Conservation (phyloP, 2,888 invertebrate species). For the Volucella inanis region DNA sequence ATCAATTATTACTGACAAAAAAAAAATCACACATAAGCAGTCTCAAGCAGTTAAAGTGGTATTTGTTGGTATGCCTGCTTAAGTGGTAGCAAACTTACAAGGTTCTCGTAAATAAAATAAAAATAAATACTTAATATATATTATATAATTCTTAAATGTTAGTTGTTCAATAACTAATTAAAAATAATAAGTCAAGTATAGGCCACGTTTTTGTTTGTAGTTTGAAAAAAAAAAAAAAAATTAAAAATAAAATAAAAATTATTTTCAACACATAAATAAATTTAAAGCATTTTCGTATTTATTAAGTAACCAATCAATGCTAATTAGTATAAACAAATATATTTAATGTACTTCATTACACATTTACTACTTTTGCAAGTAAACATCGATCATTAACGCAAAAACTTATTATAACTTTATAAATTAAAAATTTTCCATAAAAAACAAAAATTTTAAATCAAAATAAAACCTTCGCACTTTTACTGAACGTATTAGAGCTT, state of each 20-base stretch:
- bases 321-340: constrained; percentile 67
- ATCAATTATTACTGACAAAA: constrained; percentile 5
- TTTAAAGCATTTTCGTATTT: constrained; percentile 56
- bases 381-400: constrained; percentile 74
- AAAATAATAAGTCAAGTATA: constrained; percentile 24
- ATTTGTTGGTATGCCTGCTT: not conserved
- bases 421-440: constrained; percentile 77
- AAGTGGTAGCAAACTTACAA: not conserved
- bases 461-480: constrained; percentile 71
- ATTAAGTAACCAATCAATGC: constrained; percentile 59
- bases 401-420: constrained; percentile 70
- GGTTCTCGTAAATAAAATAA: not conserved
- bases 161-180: not conserved
- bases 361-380: constrained; percentile 73
- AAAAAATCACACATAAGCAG: not conserved
- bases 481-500: constrained; percentile 82
- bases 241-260: not conserved
- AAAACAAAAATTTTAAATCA: constrained; percentile 71
- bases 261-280: constrained; percentile 10
- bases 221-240: constrained; percentile 1
- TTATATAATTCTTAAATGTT: not conserved
- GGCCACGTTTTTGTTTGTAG: constrained; percentile 10
- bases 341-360: constrained; percentile 71
- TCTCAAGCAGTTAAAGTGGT: not conserved
- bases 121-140: no score